Conservation (phyloP, 2,797 vertebrate genomes). For the Myotis findleyi region DNA sequence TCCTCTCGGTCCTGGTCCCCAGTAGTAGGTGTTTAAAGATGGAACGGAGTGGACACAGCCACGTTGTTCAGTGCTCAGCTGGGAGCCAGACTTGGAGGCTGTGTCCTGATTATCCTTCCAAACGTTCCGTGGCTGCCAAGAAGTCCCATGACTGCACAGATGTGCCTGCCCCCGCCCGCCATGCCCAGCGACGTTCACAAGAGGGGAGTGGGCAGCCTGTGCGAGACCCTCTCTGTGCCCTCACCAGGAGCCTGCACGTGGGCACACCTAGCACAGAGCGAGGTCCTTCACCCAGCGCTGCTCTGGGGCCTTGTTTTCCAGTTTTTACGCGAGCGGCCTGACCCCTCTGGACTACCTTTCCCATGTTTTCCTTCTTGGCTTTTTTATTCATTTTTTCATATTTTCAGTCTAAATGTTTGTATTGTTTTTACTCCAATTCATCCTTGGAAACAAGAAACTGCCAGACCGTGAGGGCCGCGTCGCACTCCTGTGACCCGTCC, state of each 20-base stretch:
- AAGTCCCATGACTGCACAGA: no score
- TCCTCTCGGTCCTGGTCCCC: not conserved
- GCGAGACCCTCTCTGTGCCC: not conserved
- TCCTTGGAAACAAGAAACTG: not conserved
- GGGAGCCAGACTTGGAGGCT: not conserved
- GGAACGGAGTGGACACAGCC: not conserved
- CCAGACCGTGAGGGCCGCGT: not conserved
- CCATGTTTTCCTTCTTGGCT: not conserved
- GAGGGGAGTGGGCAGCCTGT: accelerated
- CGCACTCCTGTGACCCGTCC: accelerated
- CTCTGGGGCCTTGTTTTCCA: accelerated
- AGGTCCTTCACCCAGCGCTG: not conserved
- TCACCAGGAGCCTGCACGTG: not conserved
- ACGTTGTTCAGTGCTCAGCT: not conserved
- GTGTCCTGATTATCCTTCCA: not conserved
- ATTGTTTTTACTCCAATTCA: not conserved
- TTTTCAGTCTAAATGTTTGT: not conserved
- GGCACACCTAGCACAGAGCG: no score
- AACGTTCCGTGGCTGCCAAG: not conserved
- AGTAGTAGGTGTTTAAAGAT: not conserved
- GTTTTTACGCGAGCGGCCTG: no score
- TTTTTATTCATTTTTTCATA: not conserved
- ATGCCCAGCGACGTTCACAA: not conserved
- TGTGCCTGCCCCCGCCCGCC: not conserved
- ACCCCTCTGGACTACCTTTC: not conserved